Evolutionary conservation across 2,888 invertebrate species (phyloP), one percentile per base, ranked within the genome.

Genomic region (Clanis bilineata): DNA sequence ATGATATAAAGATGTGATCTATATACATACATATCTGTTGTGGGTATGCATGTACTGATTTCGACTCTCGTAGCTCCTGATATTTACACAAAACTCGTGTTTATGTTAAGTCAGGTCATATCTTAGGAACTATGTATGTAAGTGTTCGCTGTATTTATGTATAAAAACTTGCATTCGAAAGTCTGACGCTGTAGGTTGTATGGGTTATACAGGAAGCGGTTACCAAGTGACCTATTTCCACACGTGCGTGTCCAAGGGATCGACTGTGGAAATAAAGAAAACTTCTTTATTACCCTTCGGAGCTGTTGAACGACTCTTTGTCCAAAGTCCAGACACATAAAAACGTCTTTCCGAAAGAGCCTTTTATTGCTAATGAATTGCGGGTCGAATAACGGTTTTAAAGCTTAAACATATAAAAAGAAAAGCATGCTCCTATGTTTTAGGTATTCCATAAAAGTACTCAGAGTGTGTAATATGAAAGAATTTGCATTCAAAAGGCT

Each of bases 321-420:
- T 87, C 76, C 77, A 64, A 64, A 69, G 68, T 82, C 85, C 86
- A 88, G 87, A 87, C 88, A 83, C 83, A 87, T 87, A 87, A 89
- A 87, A 86, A 77, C 72, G 71, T 76, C 79, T 80, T 80, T 81
- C 74, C 64, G 70, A 78, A 70, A 74, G 70, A 76, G 70, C 72
- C 67, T 78, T 84, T 86, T 79, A 83, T 82, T 74, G 77, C 72
- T 70, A 77, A 71, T 70, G 65, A 64, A 64, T 82, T 86, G 84
- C 81, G 82, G 82, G 56, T 56, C 45, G 21, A 38, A 18, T 59
- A 59, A 56, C 56, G 45, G 59, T 55, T 38, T n/a, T 54, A 54
- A 39, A 56, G 44, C 36, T 18, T 45, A 38, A 23, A 36, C 9
- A 9, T 10, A 36, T 12, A 36, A 36, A 12, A 36, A 22, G 12